Percentiles rank a stretch among this genome's conserved stretches.
Evolutionary conservation across 2,797 vertebrate species (phyloP).

Genomic region (Pterois miles): DNA sequence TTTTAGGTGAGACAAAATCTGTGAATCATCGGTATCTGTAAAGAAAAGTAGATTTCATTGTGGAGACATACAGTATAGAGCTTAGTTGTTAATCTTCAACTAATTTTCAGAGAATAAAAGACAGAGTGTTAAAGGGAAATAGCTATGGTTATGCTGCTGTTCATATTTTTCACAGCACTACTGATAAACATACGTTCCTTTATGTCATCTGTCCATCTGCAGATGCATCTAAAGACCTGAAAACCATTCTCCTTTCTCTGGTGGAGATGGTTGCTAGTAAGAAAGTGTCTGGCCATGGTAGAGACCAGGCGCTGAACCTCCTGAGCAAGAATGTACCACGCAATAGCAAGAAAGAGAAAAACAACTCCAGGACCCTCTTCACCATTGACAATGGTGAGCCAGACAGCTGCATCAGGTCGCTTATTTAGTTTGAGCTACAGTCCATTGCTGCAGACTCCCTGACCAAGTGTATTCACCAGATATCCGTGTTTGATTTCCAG

Average conservation of each 20-base stretch:
- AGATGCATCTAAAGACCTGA: conserved; percentile 93
- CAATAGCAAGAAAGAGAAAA: conserved; percentile 81
- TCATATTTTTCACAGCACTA: not conserved
- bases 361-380: conserved; percentile 89
- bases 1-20: conserved; percentile 84
- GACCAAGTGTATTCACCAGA: not conserved
- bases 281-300: conserved; percentile 93
- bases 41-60: not conserved
- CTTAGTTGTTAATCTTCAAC: not conserved
- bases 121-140: not conserved
- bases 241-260: conserved; percentile 87
- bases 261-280: conserved; percentile 92
- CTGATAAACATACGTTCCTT: not conserved
- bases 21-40: not conserved
- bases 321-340: conserved; percentile 94
- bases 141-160: not conserved
- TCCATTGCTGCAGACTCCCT: not conserved
- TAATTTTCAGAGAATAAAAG: not conserved
- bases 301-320: conserved; percentile 95
- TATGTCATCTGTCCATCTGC: conserved; percentile 14
- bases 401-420: not conserved
- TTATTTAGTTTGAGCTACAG: not conserved
- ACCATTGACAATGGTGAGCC: conserved; percentile 92
- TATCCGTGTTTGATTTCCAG: conserved; percentile 70
- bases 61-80: not conserved